Evolutionary conservation across 2,888 invertebrate species (phyloP).

Genomic region (Digitonthophagus gazella): DNA sequence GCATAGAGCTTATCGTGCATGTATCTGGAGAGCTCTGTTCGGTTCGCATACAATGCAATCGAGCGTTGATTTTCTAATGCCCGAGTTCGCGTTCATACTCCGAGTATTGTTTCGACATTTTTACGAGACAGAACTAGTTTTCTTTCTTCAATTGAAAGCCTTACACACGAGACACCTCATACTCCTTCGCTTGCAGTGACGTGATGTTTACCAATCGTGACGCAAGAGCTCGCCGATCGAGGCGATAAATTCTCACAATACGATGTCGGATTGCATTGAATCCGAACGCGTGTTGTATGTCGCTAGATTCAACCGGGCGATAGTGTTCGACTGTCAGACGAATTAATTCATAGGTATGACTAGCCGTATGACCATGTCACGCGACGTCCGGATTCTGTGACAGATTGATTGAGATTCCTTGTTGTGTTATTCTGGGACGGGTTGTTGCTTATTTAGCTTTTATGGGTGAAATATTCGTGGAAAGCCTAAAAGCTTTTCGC

Average conservation of each 20-base stretch:
- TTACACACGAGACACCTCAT: background rate
- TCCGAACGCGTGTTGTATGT: background rate
- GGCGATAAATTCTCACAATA: background rate
- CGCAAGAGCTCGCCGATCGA: background rate
- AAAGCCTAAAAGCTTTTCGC: background rate
- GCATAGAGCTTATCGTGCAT: background rate
- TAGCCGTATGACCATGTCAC: background rate
- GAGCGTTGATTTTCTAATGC: background rate
- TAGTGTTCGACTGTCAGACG: background rate
- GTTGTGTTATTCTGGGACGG: background rate
- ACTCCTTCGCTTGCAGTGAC: background rate
- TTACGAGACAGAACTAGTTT: background rate
- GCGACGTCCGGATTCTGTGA: background rate
- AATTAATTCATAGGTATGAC: background rate
- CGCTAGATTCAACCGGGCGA: background rate
- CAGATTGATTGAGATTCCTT: background rate
- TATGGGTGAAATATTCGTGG: too few species aligned
- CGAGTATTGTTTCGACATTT: background rate
- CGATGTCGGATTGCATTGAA: background rate
- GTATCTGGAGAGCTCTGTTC: background rate
- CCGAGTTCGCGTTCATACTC: background rate
- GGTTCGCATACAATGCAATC: background rate
- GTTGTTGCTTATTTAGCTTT: background rate
- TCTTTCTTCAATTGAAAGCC: background rate
- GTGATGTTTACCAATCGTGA: background rate